A percentile compares a stretch with the other conserved stretches of the same genome.
Conservation (phyloP, 30 jellyfish, hydroid and myxozoan species). For the Cassiopea xamachana region DNA sequence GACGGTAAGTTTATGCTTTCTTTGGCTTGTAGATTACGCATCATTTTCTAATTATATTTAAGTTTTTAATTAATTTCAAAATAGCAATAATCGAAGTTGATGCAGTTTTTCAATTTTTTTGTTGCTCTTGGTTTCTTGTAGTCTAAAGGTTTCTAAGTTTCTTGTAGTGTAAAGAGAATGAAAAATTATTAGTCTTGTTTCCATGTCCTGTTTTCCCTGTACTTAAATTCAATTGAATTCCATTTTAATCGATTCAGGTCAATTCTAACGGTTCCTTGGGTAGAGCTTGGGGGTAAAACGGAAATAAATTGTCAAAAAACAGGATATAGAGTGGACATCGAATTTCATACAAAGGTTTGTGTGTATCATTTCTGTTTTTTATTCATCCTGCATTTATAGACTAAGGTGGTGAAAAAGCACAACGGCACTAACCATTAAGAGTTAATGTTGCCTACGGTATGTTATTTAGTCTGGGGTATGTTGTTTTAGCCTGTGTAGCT, state of each 20-base stretch:
- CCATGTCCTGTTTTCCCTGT: no score
- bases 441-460: no score
- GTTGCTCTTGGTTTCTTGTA: neutral
- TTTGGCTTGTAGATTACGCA: neutral
- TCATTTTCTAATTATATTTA: neutral
- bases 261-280: constrained; percentile 99
- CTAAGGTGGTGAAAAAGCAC: neutral
- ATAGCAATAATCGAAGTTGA: neutral
- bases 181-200: no score
- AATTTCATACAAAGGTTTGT: constrained; percentile 93
- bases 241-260: constrained; percentile 60
- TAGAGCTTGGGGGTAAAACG: constrained; percentile 97
- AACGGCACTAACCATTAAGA: no score
- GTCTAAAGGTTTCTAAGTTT: no score
- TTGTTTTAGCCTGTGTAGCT: no score
- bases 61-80: no score
- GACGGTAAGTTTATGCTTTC: constrained; percentile 61
- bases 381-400: neutral
- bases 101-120: neutral
- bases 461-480: no score
- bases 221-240: neutral
- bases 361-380: neutral
- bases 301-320: constrained; percentile 90
- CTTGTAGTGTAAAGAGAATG: no score
- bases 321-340: constrained; percentile 87